Percentiles rank a stretch among this genome's conserved stretches.
Evolutionary conservation across 2,113 vertebrate genomes (phyloP).

Genomic region (Neomonachus schauinslandi): DNA sequence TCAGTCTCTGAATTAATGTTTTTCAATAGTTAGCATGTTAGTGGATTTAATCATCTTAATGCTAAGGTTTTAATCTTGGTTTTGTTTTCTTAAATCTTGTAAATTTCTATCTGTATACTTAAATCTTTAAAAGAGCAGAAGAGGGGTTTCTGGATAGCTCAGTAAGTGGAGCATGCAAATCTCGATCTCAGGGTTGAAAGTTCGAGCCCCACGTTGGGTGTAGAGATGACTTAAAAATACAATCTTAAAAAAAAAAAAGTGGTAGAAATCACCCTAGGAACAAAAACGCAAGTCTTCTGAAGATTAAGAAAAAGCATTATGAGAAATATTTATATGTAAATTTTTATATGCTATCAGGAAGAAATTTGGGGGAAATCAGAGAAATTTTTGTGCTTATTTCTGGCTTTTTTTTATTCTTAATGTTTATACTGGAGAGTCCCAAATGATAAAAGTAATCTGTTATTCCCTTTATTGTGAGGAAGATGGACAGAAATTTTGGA

Average conservation of each 20-base stretch:
- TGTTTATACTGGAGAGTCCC: not conserved
- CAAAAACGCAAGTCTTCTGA: not conserved
- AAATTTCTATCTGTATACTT: not conserved
- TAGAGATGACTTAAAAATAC: not conserved
- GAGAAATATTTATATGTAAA: not conserved
- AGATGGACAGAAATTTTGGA: not conserved
- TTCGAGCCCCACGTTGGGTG: not conserved
- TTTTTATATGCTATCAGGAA: not conserved
- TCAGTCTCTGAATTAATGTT: not conserved
- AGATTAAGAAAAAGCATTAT: not conserved
- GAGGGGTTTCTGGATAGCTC: not conserved
- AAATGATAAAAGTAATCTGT: not conserved
- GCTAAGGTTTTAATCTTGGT: not conserved
- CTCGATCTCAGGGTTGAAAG: not conserved
- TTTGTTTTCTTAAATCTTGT: not conserved
- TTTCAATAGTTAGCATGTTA: not conserved
- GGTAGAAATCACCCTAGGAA: not conserved
- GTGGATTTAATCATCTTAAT: not conserved
- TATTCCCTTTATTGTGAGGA: not conserved
- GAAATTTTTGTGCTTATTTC: not conserved
- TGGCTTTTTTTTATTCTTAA: not conserved
- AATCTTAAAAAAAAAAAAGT: not conserved
- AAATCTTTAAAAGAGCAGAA: not conserved
- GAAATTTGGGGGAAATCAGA: not conserved
- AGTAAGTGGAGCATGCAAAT: not conserved